Evolutionary conservation across 2,797 vertebrate genomes (phyloP).

Genomic region (Microctenopoma steveboyesi): DNA sequence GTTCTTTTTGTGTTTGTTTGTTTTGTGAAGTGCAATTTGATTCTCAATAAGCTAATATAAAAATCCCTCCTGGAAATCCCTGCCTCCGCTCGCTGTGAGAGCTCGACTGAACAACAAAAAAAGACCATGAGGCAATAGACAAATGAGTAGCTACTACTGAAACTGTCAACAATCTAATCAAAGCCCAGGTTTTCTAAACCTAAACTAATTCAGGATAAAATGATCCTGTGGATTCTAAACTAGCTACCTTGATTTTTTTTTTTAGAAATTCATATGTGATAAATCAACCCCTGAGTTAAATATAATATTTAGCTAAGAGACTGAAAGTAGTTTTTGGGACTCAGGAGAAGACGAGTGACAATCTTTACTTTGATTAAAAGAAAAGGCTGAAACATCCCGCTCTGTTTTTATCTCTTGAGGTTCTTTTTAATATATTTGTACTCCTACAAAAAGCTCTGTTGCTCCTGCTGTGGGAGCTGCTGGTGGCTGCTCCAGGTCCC

Average conservation of each 20-base stretch:
- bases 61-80: slow-evolving; percentile 10
- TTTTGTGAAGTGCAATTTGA: slow-evolving; percentile 47
- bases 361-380: slow-evolving; percentile 21
- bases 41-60: slow-evolving; percentile 46
- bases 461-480: slow-evolving; percentile 59
- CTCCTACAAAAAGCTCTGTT: slow-evolving; percentile 73
- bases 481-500: slow-evolving; percentile 48
- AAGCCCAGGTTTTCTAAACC: not conserved
- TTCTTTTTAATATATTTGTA: slow-evolving; percentile 49
- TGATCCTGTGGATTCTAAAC: not conserved
- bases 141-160: not conserved
- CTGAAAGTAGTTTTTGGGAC: slow-evolving; percentile 19
- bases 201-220: not conserved
- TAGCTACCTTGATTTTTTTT: not conserved
- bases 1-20: not conserved
- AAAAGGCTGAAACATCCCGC: not conserved
- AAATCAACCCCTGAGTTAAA: slow-evolving; percentile 21
- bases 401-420: slow-evolving; percentile 28
- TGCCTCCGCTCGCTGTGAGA: slow-evolving; percentile 36
- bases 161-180: not conserved
- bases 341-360: slow-evolving; percentile 20
- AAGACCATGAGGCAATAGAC: not conserved
- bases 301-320: slow-evolving; percentile 11
- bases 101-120: slow-evolving; percentile 31
- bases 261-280: not conserved